phyloP scores from a whole-genome alignment of 2,797 vertebrate genomes.

The Clamator glandarius region DNA sequence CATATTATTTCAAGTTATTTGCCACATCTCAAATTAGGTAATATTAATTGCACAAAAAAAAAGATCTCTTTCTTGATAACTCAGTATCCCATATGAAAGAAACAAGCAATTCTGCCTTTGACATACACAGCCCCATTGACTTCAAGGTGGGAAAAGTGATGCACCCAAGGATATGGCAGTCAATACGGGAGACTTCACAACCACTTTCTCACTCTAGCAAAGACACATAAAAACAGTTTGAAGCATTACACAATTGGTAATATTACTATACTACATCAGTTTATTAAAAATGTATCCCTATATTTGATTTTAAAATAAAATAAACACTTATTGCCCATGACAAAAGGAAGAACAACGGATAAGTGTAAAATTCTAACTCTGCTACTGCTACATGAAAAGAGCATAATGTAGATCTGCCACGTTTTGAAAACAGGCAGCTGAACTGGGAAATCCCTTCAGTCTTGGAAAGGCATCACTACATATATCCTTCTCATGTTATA shows the following conservation, averaged over 20 bases:
- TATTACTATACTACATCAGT: background rate
- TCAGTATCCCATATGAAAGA: background rate
- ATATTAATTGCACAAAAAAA: slow-evolving; percentile 22
- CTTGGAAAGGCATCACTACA: background rate
- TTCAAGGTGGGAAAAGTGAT: background rate
- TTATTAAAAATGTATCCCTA: background rate
- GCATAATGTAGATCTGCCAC: background rate
- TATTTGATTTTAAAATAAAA: background rate
- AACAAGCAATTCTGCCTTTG: background rate
- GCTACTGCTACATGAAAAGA: background rate
- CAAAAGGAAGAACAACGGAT: background rate
- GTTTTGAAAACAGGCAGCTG: background rate
- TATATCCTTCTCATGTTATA: background rate
- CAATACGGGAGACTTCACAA: background rate
- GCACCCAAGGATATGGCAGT: background rate
- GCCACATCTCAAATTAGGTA: background rate
- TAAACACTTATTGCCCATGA: background rate
- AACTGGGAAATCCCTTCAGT: background rate
- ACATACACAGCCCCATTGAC: background rate
- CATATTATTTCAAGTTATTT: slow-evolving; percentile 37
- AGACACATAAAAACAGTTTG: background rate
- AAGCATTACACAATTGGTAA: background rate
- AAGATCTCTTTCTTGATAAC: background rate
- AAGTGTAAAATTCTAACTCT: background rate
- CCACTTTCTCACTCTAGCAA: background rate